Percentiles rank a stretch among this genome's conserved stretches.
Evolutionary conservation across 2,113 vertebrate species (phyloP).

Genomic region (Dipodomys spectabilis): DNA sequence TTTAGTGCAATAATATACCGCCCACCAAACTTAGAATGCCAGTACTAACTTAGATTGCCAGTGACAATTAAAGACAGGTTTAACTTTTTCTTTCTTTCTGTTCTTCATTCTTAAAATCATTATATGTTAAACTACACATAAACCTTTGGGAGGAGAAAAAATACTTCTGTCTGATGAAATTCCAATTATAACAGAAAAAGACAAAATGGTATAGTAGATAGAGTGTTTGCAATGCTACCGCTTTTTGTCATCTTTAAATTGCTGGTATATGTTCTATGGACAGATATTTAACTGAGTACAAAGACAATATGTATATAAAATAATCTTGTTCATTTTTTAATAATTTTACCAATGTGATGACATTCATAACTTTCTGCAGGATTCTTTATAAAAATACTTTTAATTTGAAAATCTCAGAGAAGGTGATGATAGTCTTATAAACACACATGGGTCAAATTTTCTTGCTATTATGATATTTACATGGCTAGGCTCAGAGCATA

Average conservation of each 20-base stretch:
- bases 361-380: constrained; percentile 42
- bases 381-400: constrained; percentile 50
- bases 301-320: constrained; percentile 56
- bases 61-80: neutral
- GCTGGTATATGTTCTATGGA: constrained; percentile 32
- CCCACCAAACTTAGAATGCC: neutral
- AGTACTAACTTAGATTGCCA: neutral
- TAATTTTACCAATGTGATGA: constrained; percentile 48
- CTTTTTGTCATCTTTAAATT: constrained; percentile 33
- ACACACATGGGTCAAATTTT: constrained; percentile 51
- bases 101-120: neutral
- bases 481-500: constrained; percentile 17
- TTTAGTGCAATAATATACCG: neutral
- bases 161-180: neutral
- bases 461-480: constrained; percentile 56
- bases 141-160: neutral
- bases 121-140: neutral
- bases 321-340: constrained; percentile 57
- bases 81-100: neutral
- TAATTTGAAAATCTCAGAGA: constrained; percentile 65
- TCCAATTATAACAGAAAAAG: constrained; percentile 28
- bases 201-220: constrained; percentile 23
- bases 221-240: neutral
- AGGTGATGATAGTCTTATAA: constrained; percentile 45
- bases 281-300: constrained; percentile 52